A percentile compares a stretch with the other conserved stretches of the same genome.
These are phyloP conservation scores for Macroteleia sp. DNA, from an alignment of 2,888 invertebrate genomes.

Conservation along the genomic window DNA sequence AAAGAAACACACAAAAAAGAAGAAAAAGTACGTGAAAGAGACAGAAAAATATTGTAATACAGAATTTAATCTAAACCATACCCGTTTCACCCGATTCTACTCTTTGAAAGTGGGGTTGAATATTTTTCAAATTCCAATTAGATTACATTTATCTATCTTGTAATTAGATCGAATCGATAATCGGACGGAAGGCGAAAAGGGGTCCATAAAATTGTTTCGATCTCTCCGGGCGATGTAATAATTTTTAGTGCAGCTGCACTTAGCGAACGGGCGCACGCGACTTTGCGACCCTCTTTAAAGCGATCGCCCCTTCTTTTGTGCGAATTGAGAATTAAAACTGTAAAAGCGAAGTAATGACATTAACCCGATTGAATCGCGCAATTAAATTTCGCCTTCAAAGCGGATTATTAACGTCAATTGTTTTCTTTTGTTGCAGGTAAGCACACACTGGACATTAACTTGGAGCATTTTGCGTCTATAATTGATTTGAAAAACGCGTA, in stretches of 20 bases:
- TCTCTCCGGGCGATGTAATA: background rate
- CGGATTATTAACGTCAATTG: slow-evolving; percentile 47
- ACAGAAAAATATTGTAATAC: too few species aligned
- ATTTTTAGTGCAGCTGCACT: slow-evolving; percentile 26
- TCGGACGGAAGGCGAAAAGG: background rate
- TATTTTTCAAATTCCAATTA: too few species aligned
- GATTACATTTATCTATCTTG: background rate
- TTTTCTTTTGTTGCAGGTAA: slow-evolving; percentile 60
- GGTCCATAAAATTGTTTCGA: background rate
- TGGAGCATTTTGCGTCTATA: slow-evolving; percentile 19
- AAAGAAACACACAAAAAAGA: too few species aligned
- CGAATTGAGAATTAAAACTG: slow-evolving; percentile 40
- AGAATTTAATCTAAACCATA: too few species aligned
- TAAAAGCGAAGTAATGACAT: slow-evolving; percentile 33
- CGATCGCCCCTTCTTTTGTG: slow-evolving; percentile 23
- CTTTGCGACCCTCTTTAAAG: slow-evolving; percentile 25
- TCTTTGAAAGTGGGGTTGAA: too few species aligned
- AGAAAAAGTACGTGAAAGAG: too few species aligned
- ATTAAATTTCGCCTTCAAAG: slow-evolving; percentile 23
- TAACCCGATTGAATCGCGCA: slow-evolving; percentile 28
- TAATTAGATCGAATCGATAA: background rate
- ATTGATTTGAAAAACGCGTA: slow-evolving; percentile 40
- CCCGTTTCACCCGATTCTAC: too few species aligned
- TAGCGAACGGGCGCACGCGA: slow-evolving; percentile 17
- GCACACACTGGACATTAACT: slow-evolving; percentile 37